Percentiles rank a stretch among this genome's conserved stretches.
Evolutionary conservation across 2,888 invertebrate genomes (phyloP).

Genomic region (Nymphalis c-album): DNA sequence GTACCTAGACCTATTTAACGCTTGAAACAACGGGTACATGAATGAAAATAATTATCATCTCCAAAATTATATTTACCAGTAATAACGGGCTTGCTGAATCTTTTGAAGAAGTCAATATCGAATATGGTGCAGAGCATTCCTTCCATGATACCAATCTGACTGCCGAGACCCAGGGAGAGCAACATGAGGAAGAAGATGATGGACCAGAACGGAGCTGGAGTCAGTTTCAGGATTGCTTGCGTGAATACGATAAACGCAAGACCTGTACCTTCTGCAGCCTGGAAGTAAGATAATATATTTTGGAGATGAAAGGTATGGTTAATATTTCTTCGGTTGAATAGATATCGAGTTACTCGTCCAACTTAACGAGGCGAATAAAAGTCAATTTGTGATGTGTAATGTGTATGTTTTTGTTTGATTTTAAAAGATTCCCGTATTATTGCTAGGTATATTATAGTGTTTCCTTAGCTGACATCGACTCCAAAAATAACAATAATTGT

Average conservation of each 20-base stretch:
- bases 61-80: conserved; percentile 82
- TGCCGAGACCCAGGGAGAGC: conserved; percentile 94
- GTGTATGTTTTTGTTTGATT: no score
- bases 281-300: conserved; percentile 42
- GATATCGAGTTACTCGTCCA: no score
- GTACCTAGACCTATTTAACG: no score
- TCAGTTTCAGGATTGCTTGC: conserved; percentile 96
- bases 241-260: conserved; percentile 98
- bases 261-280: conserved; percentile 98
- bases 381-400: no score
- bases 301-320: neutral
- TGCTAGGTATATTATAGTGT: no score
- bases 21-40: no score
- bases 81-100: conserved; percentile 93
- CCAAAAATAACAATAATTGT: no score
- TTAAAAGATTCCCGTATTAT: no score
- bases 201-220: conserved; percentile 97
- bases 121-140: conserved; percentile 97
- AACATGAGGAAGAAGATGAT: conserved; percentile 98
- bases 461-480: no score
- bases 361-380: no score
- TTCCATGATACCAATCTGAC: conserved; percentile 97
- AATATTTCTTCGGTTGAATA: no score
- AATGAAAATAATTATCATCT: neutral
- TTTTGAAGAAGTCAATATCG: conserved; percentile 94